phyloP scores from a whole-genome alignment of 1,140 invertebrate genomes.

The Andricus grossulariae region DNA sequence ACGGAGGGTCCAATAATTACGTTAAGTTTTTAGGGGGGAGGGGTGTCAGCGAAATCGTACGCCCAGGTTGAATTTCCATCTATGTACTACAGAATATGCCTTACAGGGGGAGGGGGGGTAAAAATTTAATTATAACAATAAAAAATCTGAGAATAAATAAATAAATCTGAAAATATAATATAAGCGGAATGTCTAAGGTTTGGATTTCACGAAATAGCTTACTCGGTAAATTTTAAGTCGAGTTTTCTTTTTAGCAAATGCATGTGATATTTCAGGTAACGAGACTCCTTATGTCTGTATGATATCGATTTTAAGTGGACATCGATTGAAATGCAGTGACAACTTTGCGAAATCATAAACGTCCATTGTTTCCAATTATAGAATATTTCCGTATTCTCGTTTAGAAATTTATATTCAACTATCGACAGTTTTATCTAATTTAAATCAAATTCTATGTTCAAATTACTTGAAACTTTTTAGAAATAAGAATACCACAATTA shows the following conservation, averaged over 20 bases:
- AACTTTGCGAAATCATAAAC: constrained; percentile 50
- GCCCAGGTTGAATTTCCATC: no score
- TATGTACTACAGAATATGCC: no score
- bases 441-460: no score
- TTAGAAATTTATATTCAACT: no score
- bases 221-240: background rate
- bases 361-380: constrained; percentile 42
- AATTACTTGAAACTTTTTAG: no score
- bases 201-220: constrained; percentile 9
- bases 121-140: no score
- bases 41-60: no score
- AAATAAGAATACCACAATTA: no score
- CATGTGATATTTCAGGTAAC: constrained; percentile 41
- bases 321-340: constrained; percentile 49
- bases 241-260: background rate
- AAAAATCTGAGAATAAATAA: background rate
- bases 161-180: background rate
- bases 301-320: constrained; percentile 59
- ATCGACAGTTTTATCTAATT: no score
- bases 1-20: no score
- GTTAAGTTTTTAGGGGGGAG: no score
- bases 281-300: constrained; percentile 41
- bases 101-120: no score
- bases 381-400: constrained; percentile 31
- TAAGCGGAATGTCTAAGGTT: background rate